A percentile compares a stretch with the other conserved stretches of the same genome.
Evolutionary conservation across 2,888 invertebrate genomes (phyloP).

Genomic region (Germaria angustata): DNA sequence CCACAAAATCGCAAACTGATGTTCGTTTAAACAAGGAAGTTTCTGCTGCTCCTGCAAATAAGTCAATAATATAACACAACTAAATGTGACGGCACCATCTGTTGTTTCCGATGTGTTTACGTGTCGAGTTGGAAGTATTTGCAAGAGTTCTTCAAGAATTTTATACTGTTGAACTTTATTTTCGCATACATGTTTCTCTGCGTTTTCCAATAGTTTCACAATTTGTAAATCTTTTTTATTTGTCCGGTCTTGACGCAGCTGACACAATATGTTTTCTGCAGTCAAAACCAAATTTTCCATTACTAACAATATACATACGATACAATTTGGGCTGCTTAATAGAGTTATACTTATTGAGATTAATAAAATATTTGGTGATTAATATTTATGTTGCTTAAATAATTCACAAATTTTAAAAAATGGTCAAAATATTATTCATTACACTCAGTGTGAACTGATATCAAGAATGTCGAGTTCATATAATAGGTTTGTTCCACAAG

Average conservation of each 20-base stretch:
- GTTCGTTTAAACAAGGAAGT: conserved; percentile 19
- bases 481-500: too few species aligned
- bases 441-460: too few species aligned
- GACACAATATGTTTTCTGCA: conserved; percentile 28
- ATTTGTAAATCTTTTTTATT: conserved; percentile 40
- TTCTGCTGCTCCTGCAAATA: conserved; percentile 51
- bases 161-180: conserved; percentile 19
- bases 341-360: too few species aligned
- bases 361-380: too few species aligned
- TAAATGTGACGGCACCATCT: conserved; percentile 1
- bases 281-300: conserved; percentile 40
- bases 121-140: not conserved
- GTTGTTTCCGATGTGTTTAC: not conserved
- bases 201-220: conserved; percentile 33
- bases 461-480: too few species aligned
- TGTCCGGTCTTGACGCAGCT: conserved; percentile 23
- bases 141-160: conserved; percentile 45
- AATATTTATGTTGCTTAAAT: too few species aligned
- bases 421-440: too few species aligned
- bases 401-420: too few species aligned
- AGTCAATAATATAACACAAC: conserved; percentile 45
- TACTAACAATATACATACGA: not conserved
- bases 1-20: conserved; percentile 24
- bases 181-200: conserved; percentile 39
- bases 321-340: too few species aligned